These are phyloP conservation scores for Reticulitermes speratus DNA, from an alignment of 1,140 invertebrate species.

Conservation along the genomic window DNA sequence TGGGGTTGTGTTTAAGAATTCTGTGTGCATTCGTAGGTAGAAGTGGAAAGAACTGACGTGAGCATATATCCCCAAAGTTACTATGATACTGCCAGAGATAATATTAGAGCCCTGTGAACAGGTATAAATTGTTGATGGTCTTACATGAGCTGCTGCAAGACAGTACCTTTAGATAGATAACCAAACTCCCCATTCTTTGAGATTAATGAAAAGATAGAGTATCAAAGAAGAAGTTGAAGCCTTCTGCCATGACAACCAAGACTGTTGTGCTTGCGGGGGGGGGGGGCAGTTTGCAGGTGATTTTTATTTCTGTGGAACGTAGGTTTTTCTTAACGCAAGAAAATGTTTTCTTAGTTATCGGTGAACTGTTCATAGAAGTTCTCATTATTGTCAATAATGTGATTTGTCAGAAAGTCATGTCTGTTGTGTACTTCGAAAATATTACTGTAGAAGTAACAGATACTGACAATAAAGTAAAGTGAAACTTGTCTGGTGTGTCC, in stretches of 20 bases:
- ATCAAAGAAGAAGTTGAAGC: not conserved
- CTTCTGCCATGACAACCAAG: not conserved
- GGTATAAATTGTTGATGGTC: not conserved
- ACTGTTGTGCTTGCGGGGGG: not conserved
- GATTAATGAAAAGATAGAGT: not conserved
- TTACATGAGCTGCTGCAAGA: too few species aligned
- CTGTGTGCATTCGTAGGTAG: not conserved
- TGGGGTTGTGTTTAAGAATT: not conserved
- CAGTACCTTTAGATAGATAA: too few species aligned
- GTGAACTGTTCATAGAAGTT: not conserved
- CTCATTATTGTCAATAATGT: not conserved
- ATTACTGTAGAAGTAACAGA: not conserved
- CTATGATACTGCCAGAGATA: not conserved
- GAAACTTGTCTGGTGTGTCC: not conserved
- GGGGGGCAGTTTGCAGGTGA: not conserved
- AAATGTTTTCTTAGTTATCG: not conserved
- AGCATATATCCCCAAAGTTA: not conserved
- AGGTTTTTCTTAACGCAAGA: not conserved
- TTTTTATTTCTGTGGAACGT: not conserved
- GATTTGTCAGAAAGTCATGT: conserved; percentile 7
- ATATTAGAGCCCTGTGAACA: not conserved
- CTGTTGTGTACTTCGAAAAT: conserved; percentile 16
- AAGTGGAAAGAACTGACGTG: not conserved
- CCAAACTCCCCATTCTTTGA: not conserved
- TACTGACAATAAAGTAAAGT: conserved; percentile 7